A percentile compares a stretch with the other conserved stretches of the same genome.
Evolutionary conservation across 37 sponge, comb jelly and placozoan genomes (phyloP).

Genomic region (Mnemiopsis leidyi): DNA sequence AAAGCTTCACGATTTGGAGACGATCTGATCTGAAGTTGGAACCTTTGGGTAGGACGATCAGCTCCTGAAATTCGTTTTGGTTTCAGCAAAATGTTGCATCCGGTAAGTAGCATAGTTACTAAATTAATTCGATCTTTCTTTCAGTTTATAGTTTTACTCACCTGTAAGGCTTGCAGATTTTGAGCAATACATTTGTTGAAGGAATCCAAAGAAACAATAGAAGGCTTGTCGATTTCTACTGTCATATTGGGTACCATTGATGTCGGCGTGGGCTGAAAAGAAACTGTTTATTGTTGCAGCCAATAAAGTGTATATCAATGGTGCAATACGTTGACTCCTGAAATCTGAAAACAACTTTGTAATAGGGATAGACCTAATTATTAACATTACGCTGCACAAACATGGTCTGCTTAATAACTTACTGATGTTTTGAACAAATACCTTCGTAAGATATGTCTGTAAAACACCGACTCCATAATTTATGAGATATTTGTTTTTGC

Average conservation of each 20-base stretch:
- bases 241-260: conserved; percentile 28
- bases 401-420: too few species aligned
- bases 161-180: conserved; percentile 15
- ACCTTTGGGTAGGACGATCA: not conserved
- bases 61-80: not conserved
- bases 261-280: conserved; percentile 17
- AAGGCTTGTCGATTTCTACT: conserved; percentile 10
- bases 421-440: too few species aligned
- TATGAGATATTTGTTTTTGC: conserved; percentile 56
- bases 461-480: conserved; percentile 33
- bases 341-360: too few species aligned
- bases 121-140: too few species aligned
- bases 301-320: too few species aligned
- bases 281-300: too few species aligned
- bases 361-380: too few species aligned
- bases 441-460: conserved; percentile 44
- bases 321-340: too few species aligned
- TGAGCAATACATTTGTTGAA: not conserved
- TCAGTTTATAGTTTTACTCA: too few species aligned
- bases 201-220: not conserved
- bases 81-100: too few species aligned
- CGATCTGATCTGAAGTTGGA: not conserved
- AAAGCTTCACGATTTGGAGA: not conserved
- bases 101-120: too few species aligned
- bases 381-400: too few species aligned